These are phyloP conservation scores for Ciconia nigra DNA, from an alignment of 2,797 vertebrate genomes.

Conservation along the genomic window DNA sequence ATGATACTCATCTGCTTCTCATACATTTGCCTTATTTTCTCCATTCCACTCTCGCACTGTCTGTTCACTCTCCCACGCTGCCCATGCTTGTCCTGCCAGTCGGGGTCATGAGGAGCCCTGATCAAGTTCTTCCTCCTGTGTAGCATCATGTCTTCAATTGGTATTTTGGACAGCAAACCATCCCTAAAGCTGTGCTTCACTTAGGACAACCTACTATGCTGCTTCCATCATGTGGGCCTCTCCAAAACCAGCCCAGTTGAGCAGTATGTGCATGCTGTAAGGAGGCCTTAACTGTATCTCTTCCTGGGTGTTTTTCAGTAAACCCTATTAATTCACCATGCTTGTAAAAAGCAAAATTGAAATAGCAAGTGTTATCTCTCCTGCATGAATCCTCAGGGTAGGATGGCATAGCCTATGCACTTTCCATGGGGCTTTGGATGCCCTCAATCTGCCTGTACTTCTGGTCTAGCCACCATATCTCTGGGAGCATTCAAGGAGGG, in stretches of 20 bases:
- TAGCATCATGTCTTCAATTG: background rate
- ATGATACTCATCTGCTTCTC: background rate
- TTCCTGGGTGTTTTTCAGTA: background rate
- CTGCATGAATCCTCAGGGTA: background rate
- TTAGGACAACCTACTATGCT: background rate
- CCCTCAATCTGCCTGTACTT: no score
- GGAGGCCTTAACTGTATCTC: background rate
- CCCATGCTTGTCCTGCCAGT: background rate
- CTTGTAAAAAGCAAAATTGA: background rate
- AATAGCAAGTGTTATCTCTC: background rate
- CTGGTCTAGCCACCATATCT: background rate
- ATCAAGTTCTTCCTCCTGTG: background rate
- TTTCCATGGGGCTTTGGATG: background rate
- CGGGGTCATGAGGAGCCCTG: background rate
- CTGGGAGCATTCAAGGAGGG: background rate
- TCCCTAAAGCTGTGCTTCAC: background rate
- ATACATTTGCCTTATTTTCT: background rate
- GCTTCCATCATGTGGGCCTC: background rate
- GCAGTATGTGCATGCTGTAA: background rate
- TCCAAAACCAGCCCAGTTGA: background rate
- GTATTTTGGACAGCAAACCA: background rate
- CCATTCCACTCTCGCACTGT: background rate
- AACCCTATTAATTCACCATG: background rate
- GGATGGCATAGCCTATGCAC: background rate
- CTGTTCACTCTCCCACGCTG: background rate